Conservation (phyloP, 2,113 vertebrate genomes). For the Trematocara macrostoma region DNA sequence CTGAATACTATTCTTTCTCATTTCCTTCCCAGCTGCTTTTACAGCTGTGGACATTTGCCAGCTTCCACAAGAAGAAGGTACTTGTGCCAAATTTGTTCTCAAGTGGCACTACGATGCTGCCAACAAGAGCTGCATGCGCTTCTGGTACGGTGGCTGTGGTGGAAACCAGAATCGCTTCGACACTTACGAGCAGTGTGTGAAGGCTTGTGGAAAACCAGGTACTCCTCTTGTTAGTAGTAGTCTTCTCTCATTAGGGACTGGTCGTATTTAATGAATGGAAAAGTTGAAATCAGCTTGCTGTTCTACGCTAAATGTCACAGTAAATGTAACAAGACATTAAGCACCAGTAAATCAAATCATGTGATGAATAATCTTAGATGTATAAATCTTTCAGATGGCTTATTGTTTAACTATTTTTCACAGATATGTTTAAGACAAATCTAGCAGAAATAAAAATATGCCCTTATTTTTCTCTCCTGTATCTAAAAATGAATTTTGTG, state of each 20-base stretch:
- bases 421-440: not conserved
- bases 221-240: not conserved
- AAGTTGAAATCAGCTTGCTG: not conserved
- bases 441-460: not conserved
- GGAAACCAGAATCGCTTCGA: constrained; percentile 90
- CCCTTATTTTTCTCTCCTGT: not conserved
- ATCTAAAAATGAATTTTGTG: not conserved
- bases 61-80: constrained; percentile 79
- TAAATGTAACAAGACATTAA: not conserved
- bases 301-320: not conserved
- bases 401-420: not conserved
- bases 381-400: not conserved
- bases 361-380: not conserved
- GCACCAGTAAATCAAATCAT: not conserved
- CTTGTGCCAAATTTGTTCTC: constrained; percentile 79
- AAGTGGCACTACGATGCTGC: constrained; percentile 82
- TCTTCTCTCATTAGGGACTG: not conserved
- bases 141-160: constrained; percentile 92
- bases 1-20: not conserved
- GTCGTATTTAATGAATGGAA: not conserved
- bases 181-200: constrained; percentile 82
- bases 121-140: constrained; percentile 80
- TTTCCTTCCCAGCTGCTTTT: not conserved
- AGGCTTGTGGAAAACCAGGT: constrained; percentile 80
- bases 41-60: constrained; percentile 72